Conservation (phyloP, 2,113 vertebrate genomes). For the Pungitius pungitius region DNA sequence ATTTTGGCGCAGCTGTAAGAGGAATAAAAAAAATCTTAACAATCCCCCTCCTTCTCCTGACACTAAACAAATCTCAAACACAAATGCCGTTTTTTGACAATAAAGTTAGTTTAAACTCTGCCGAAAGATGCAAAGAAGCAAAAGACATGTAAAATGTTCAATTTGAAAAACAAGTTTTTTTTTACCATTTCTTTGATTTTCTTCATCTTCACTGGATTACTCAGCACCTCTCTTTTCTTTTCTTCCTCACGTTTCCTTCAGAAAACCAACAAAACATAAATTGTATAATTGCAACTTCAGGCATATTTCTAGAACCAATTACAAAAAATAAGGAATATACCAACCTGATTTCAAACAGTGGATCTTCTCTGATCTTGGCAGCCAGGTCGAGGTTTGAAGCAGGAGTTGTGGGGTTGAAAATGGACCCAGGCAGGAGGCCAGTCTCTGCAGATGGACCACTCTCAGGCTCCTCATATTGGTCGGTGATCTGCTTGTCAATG, state of each 20-base stretch:
- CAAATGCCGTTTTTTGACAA: background rate
- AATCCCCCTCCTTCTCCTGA: background rate
- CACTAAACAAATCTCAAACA: background rate
- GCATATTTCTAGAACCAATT: background rate
- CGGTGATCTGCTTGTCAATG: constrained; percentile 93
- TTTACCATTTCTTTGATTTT: constrained; percentile 95
- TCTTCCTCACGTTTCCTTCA: constrained; percentile 93
- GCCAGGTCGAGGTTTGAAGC: constrained; percentile 91
- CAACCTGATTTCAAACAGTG: constrained; percentile 93
- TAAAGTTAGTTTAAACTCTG: background rate
- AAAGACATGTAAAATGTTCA: background rate
- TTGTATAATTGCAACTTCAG: background rate
- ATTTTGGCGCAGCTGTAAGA: constrained; percentile 88
- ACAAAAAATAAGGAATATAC: background rate
- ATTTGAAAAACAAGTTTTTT: background rate
- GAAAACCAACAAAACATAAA: constrained; percentile 1
- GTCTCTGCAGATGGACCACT: constrained; percentile 87
- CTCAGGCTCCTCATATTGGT: constrained; percentile 88
- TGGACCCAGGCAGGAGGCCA: constrained; percentile 92
- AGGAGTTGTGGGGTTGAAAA: constrained; percentile 84
- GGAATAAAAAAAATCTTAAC: background rate
- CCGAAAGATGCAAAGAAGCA: background rate
- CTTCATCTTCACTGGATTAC: constrained; percentile 98
- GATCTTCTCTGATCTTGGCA: constrained; percentile 96
- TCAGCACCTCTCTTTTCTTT: constrained; percentile 93